Conservation (phyloP, 2,113 vertebrate species). For the Festucalex cinctus region DNA sequence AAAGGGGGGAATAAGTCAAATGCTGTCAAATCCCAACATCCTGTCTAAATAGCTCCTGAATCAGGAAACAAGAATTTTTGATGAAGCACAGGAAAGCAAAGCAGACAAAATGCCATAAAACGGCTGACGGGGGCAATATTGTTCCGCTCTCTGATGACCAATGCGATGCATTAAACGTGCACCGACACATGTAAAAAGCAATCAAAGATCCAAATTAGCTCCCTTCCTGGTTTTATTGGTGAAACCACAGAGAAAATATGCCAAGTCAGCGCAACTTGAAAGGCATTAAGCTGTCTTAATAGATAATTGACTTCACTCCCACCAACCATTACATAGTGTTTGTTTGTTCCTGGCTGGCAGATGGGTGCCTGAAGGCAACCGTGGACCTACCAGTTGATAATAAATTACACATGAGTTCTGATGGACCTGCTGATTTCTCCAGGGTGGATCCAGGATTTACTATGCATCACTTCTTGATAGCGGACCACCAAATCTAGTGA, state of each 20-base stretch:
- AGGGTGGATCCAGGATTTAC: slow-evolving; percentile 38
- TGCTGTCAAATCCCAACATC: background rate
- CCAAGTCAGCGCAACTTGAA: slow-evolving; percentile 46
- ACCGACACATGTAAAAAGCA: slow-evolving; percentile 28
- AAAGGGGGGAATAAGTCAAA: background rate
- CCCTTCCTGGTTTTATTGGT: slow-evolving; percentile 25
- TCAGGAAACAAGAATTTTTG: background rate
- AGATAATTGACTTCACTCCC: slow-evolving; percentile 57
- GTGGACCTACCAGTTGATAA: slow-evolving; percentile 57
- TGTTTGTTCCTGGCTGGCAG: slow-evolving; percentile 59
- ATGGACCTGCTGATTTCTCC: slow-evolving; percentile 46
- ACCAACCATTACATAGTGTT: slow-evolving; percentile 43
- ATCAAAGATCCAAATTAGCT: slow-evolving; percentile 21
- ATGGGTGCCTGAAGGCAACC: slow-evolving; percentile 58
- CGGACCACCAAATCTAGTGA: too few relatives aligned
- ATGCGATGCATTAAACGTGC: slow-evolving; percentile 53
- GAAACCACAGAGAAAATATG: slow-evolving; percentile 35
- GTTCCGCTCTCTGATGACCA: slow-evolving; percentile 37
- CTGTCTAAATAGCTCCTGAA: background rate
- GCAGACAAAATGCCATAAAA: slow-evolving; percentile 42
- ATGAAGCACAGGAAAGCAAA: slow-evolving; percentile 23
- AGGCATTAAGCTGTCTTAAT: slow-evolving; percentile 54
- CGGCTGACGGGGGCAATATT: slow-evolving; percentile 33
- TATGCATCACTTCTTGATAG: slow-evolving; percentile 29
- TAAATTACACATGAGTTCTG: slow-evolving; percentile 65